phyloP scores from a whole-genome alignment of 1,140 invertebrate genomes.

The Drosophila bocki region DNA sequence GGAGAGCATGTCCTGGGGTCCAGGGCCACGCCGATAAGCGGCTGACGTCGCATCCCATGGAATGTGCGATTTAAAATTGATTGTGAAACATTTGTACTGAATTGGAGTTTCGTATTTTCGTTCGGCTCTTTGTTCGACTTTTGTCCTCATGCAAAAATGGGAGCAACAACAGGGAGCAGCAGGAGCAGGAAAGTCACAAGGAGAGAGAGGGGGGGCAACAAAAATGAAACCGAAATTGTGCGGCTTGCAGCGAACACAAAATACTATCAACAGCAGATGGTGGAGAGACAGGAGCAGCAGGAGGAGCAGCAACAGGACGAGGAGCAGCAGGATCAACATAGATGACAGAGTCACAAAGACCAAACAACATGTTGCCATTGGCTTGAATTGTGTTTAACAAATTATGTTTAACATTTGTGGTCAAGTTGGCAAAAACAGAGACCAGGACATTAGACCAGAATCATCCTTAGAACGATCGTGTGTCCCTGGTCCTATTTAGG shows the following conservation, averaged over 20 bases:
- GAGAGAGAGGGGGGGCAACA: background rate
- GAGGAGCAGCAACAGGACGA: background rate
- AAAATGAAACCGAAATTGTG: constrained; percentile 66
- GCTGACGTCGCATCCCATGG: constrained; percentile 47
- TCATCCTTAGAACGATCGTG: background rate
- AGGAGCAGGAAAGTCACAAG: constrained; percentile 12
- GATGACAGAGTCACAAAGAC: constrained; percentile 41
- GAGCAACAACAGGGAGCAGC: background rate
- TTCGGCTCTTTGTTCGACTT: constrained; percentile 43
- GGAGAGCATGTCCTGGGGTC: constrained; percentile 2
- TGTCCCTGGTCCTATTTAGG: background rate
- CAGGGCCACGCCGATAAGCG: constrained; percentile 44
- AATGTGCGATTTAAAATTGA: constrained; percentile 77
- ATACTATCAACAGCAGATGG: constrained; percentile 38
- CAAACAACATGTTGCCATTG: constrained; percentile 63
- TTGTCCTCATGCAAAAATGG: constrained; percentile 28
- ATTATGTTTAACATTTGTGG: constrained; percentile 49
- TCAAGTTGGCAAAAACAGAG: background rate
- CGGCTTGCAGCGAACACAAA: constrained; percentile 51
- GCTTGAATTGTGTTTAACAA: constrained; percentile 59
- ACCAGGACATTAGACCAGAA: background rate
- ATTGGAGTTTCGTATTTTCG: constrained; percentile 59
- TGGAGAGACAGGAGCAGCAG: background rate
- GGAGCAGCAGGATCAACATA: constrained; percentile 7
- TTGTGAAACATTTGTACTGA: constrained; percentile 76